Percentiles rank a stretch among this genome's conserved stretches.
phyloP scores from a whole-genome alignment of 2,888 invertebrate species.

The Drosophila colorata region DNA sequence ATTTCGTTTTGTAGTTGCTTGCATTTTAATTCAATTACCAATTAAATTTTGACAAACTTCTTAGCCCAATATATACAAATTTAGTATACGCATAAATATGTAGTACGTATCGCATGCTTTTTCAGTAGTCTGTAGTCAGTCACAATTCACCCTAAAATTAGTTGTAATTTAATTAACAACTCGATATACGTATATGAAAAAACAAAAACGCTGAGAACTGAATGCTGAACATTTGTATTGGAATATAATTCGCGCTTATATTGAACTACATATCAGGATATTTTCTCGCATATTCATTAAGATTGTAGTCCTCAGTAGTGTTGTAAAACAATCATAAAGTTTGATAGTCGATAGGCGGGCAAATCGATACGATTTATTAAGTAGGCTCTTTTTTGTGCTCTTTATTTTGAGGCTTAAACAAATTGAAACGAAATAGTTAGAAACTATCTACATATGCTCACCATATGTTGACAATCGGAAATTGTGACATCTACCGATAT shows the following conservation, averaged over 20 bases:
- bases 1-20: constrained; percentile 49
- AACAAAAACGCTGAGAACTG: constrained; percentile 36
- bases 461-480: no score
- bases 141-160: constrained; percentile 41
- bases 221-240: constrained; percentile 76
- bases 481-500: no score
- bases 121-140: constrained; percentile 40
- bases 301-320: not conserved
- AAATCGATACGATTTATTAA: not conserved
- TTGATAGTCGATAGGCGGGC: not conserved
- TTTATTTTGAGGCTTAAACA: not conserved
- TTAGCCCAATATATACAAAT: constrained; percentile 4
- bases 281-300: not conserved
- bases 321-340: not conserved
- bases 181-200: constrained; percentile 12
- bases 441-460: no score
- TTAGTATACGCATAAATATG: constrained; percentile 13
- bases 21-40: constrained; percentile 29
- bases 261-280: not conserved
- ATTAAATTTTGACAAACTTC: constrained; percentile 12
- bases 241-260: constrained; percentile 71
- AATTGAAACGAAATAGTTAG: not conserved
- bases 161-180: constrained; percentile 29
- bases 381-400: no score
- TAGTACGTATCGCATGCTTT: constrained; percentile 46